Evolutionary conservation across 1,140 invertebrate species (phyloP), one percentile per base, ranked within the genome.

Genomic region (Drosophila suzukii): DNA sequence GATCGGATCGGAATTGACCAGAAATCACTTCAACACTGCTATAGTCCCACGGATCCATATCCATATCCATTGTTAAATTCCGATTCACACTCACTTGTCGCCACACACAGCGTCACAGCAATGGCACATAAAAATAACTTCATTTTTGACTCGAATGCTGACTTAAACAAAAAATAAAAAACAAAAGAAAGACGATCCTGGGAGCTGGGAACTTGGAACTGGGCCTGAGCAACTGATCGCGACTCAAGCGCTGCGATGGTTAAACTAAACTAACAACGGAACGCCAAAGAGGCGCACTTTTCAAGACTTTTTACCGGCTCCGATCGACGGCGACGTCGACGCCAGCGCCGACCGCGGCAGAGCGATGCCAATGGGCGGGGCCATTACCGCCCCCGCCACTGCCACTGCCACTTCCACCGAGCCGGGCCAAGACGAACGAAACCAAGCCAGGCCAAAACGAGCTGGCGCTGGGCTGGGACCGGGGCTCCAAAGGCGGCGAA

Each of bases 401-500:
- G 10, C 61, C 1, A 49, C 20, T 20, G 7, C 49, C 43, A 96
- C 27, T 4, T 4, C 3, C 10, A 11, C 49, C 13, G 34, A 50
- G 32, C 97, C 91, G 94, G 27, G 12, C 24, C 43, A 20, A 20
- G 15, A 15, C 15, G 17, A 96, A 73, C 91, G n/a, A n/a, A n/a
- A 11, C 49, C 13, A 50, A 50, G 32, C 97, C 91, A 94, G 27
- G 12, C 24, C 43, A 20, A 20, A 96, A 73, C 91, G 96, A 91
- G 96, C 8, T 50, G 58, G 34, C 30, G n/a, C 30, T 12, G 38
- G 38, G n/a, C 30, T 12, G 38, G 38, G 13, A 6, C 44, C n/a
- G 44, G 13, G 20, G 30, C 39, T 10, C 30, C 11, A 44, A 24
- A 30, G 93, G 97, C 20, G 94, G 97, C 6, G 94, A 97, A 36